Conservation (phyloP, 37 sponge, comb jelly and placozoan genomes). For the Oscarella lobularis region DNA sequence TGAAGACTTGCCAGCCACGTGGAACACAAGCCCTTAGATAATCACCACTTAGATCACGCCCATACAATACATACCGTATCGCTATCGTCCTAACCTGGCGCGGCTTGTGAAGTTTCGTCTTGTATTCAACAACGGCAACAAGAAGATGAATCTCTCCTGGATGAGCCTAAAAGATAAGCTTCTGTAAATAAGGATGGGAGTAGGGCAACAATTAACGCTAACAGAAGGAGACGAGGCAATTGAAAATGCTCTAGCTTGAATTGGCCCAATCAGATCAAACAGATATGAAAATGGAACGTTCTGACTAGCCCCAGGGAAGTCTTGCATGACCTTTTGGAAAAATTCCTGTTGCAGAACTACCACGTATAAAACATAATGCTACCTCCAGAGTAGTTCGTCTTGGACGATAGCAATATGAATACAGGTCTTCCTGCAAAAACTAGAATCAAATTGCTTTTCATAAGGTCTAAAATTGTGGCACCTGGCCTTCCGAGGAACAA, state of each 20-base stretch:
- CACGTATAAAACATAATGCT: background rate
- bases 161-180: slow-evolving; percentile 22
- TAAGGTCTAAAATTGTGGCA: background rate
- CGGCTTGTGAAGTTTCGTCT: slow-evolving; percentile 58
- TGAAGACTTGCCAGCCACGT: slow-evolving; percentile 54
- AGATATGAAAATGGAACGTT: slow-evolving; percentile 65
- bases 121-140: slow-evolving; percentile 76
- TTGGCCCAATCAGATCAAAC: slow-evolving; percentile 76
- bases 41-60: background rate
- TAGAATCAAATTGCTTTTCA: background rate
- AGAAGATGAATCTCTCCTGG: slow-evolving; percentile 55
- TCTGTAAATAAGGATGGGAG: background rate
- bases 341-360: too few species aligned
- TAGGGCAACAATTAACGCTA: background rate
- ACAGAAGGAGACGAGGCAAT: slow-evolving; percentile 66
- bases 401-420: slow-evolving; percentile 75
- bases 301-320: slow-evolving; percentile 59
- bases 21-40: slow-evolving; percentile 74
- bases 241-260: slow-evolving; percentile 92
- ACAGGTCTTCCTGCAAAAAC: slow-evolving; percentile 73
- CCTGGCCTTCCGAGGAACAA: slow-evolving; percentile 67
- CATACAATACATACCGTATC: too few species aligned
- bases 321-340: slow-evolving; percentile 58
- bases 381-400: slow-evolving; percentile 81
- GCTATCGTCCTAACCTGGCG: slow-evolving; percentile 39